Conservation (phyloP, 1,140 invertebrate species). For the Dreissena rostriformis region DNA sequence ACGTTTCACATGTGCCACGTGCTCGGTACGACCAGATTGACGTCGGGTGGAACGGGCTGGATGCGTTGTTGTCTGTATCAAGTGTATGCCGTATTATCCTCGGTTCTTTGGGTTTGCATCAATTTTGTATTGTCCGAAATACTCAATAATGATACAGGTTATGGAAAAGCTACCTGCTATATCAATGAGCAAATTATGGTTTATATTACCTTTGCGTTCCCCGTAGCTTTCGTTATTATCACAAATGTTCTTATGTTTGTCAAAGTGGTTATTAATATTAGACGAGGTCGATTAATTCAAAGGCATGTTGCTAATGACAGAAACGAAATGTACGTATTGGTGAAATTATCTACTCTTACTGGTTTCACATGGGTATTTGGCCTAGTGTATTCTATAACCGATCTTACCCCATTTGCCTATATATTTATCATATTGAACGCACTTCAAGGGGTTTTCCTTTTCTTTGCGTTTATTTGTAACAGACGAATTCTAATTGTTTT, state of each 20-base stretch:
- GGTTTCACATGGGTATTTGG: slow-evolving; percentile 46
- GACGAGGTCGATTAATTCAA: not conserved
- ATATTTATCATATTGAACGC: slow-evolving; percentile 42
- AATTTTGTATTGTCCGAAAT: not conserved
- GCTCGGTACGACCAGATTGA: not conserved
- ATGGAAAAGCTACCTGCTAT: slow-evolving; percentile 37
- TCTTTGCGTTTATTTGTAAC: slow-evolving; percentile 40
- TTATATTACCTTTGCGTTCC: slow-evolving; percentile 30
- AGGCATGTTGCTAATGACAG: slow-evolving; percentile 21
- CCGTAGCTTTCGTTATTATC: slow-evolving; percentile 17
- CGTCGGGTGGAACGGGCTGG: not conserved
- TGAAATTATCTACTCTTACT: slow-evolving; percentile 41
- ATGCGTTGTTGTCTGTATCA: not conserved
- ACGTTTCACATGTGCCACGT: slow-evolving; percentile 45
- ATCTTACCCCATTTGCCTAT: not conserved
- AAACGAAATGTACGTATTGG: slow-evolving; percentile 37
- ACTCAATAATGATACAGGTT: not conserved
- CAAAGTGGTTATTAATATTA: slow-evolving; percentile 18
- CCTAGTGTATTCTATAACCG: slow-evolving; percentile 21
- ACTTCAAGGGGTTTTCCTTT: slow-evolving; percentile 24
- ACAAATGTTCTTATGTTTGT: slow-evolving; percentile 32
- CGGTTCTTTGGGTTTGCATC: not conserved
- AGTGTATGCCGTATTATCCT: not conserved
- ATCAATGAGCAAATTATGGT: slow-evolving; percentile 23
- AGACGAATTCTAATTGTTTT: not conserved